phyloP scores from a whole-genome alignment of 2,888 invertebrate species.

The Metopia argyrocephala region DNA sequence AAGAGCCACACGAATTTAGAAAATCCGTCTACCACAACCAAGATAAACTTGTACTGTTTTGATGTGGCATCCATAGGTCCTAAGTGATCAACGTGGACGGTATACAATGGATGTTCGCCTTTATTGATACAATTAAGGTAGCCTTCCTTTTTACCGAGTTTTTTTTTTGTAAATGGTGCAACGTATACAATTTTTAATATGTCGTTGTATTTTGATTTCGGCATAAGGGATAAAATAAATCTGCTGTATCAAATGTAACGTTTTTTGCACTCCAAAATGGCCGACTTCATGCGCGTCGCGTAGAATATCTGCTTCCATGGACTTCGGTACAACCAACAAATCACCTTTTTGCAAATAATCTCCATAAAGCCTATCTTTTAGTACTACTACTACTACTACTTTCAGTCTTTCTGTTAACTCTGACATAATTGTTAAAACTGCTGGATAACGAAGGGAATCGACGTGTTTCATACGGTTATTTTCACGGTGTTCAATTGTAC shows the following conservation, averaged over 20 bases:
- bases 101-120: slow-evolving; percentile 66
- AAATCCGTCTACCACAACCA: slow-evolving; percentile 38
- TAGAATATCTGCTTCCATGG: not conserved
- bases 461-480: too few species aligned
- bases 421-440: too few species aligned
- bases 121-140: slow-evolving; percentile 70
- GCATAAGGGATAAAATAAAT: slow-evolving; percentile 38
- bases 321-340: not conserved
- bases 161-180: slow-evolving; percentile 60
- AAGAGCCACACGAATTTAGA: slow-evolving; percentile 34
- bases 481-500: too few species aligned
- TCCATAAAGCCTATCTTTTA: not conserved
- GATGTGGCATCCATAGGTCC: slow-evolving; percentile 45
- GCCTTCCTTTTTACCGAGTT: slow-evolving; percentile 55
- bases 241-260: slow-evolving; percentile 13
- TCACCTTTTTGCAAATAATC: not conserved
- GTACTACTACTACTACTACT: too few species aligned
- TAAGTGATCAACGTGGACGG: slow-evolving; percentile 43
- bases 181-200: slow-evolving; percentile 45
- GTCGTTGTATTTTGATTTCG: slow-evolving; percentile 21
- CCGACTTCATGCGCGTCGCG: not conserved
- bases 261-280: slow-evolving; percentile 1
- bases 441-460: too few species aligned
- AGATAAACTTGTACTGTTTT: slow-evolving; percentile 65
- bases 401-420: too few species aligned